Conservation (phyloP, 2,113 vertebrate genomes). For the Polypterus senegalus region DNA sequence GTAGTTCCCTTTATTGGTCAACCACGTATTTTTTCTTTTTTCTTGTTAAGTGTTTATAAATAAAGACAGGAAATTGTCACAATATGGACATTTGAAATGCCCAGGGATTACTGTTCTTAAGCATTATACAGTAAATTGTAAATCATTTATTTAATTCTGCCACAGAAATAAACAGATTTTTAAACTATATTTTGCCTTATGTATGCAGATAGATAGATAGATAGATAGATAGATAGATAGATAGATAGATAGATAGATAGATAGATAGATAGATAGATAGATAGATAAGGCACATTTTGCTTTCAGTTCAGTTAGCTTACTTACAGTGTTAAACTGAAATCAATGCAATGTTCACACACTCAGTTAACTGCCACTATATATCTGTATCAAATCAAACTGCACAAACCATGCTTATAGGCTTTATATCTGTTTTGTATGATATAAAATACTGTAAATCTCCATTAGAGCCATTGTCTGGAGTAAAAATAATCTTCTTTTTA, state of each 20-base stretch:
- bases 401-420: no score
- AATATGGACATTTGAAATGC: neutral
- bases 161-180: neutral
- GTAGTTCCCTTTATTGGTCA: constrained; percentile 13
- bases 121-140: neutral
- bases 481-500: no score
- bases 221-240: neutral
- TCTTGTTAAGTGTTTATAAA: neutral
- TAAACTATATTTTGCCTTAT: neutral
- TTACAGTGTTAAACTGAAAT: no score
- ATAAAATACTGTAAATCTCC: no score
- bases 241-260: neutral
- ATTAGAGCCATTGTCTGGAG: no score
- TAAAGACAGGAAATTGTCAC: constrained; percentile 20
- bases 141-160: neutral
- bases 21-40: constrained; percentile 9
- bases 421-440: no score
- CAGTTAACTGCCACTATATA: no score
- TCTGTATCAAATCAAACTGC: no score
- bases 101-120: neutral
- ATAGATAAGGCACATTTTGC: no score
- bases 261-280: neutral
- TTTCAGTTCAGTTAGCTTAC: no score
- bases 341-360: no score
- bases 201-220: neutral